Percentiles rank a stretch among this genome's conserved stretches.
These are phyloP conservation scores for Pollenia angustigena DNA, from an alignment of 2,888 invertebrate genomes.

Conservation along the genomic window DNA sequence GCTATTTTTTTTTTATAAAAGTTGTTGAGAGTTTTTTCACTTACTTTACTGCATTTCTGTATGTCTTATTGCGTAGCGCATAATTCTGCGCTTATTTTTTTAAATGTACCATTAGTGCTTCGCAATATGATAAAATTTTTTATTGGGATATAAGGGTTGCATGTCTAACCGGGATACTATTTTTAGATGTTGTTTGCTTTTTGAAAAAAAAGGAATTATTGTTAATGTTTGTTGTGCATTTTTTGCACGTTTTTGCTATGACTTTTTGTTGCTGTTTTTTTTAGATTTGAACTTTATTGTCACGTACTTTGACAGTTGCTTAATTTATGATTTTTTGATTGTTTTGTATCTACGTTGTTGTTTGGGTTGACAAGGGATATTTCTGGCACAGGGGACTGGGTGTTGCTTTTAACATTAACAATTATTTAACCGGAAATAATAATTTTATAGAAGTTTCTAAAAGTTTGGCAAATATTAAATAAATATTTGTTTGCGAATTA, in stretches of 20 bases:
- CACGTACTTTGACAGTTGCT: slow-evolving; percentile 73
- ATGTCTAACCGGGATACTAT: slow-evolving; percentile 46
- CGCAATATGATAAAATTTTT: no score
- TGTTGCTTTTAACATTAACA: slow-evolving; percentile 27
- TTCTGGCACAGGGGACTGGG: not conserved
- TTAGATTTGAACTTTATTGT: slow-evolving; percentile 71
- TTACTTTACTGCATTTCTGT: no score
- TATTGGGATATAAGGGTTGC: slow-evolving; percentile 66
- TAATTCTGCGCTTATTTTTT: no score
- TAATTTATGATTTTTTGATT: slow-evolving; percentile 74
- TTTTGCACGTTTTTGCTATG: slow-evolving; percentile 70
- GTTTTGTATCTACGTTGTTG: slow-evolving; percentile 61
- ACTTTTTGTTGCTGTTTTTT: slow-evolving; percentile 21
- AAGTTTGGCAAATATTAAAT: not conserved
- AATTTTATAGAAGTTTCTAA: slow-evolving; percentile 2
- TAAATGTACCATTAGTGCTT: no score
- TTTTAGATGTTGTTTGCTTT: slow-evolving; percentile 21
- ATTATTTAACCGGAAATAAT: slow-evolving; percentile 25
- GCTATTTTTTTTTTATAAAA: no score
- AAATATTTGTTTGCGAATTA: not conserved
- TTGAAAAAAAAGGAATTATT: slow-evolving; percentile 22
- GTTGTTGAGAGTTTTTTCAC: no score
- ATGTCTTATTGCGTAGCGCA: no score
- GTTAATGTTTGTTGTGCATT: slow-evolving; percentile 60
- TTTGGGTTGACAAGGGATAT: not conserved